These are phyloP conservation scores for Mobula hypostoma DNA, from an alignment of 2,113 vertebrate species.

Conservation along the genomic window DNA sequence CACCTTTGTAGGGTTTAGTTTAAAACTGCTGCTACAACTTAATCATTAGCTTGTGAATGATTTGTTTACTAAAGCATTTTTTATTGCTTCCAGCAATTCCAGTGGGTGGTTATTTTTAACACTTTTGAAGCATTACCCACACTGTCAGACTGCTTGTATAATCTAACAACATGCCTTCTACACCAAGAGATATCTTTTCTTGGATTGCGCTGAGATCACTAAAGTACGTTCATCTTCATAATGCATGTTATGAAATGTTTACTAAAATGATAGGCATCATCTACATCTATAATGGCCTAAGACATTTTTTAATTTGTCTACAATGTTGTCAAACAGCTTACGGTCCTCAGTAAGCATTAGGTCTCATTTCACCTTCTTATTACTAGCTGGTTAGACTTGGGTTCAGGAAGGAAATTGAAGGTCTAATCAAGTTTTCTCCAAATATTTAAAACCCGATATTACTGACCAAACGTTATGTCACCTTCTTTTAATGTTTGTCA, in stretches of 20 bases:
- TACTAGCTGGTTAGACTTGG: not conserved
- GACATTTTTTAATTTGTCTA: not conserved
- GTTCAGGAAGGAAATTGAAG: not conserved
- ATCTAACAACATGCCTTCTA: too few species aligned
- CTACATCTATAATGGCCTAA: too few species aligned
- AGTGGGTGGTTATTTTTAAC: not conserved
- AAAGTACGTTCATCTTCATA: not conserved
- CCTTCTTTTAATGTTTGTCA: not conserved
- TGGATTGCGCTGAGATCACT: not conserved
- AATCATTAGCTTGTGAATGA: not conserved
- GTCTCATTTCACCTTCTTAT: not conserved
- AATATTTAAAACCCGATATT: not conserved
- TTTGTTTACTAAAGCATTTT: not conserved
- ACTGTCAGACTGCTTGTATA: not conserved
- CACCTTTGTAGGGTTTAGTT: not conserved
- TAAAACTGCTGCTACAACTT: not conserved
- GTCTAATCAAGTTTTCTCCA: not conserved
- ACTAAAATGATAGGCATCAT: not conserved
- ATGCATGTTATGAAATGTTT: not conserved
- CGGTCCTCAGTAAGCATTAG: too few species aligned
- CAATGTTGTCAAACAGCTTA: not conserved
- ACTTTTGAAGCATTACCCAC: not conserved
- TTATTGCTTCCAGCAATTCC: not conserved
- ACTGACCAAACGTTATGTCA: not conserved
- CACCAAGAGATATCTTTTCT: not conserved